Percentiles rank a stretch among this genome's conserved stretches.
Conservation (phyloP, 2,888 invertebrate species). For the Ctenicera cuprea region DNA sequence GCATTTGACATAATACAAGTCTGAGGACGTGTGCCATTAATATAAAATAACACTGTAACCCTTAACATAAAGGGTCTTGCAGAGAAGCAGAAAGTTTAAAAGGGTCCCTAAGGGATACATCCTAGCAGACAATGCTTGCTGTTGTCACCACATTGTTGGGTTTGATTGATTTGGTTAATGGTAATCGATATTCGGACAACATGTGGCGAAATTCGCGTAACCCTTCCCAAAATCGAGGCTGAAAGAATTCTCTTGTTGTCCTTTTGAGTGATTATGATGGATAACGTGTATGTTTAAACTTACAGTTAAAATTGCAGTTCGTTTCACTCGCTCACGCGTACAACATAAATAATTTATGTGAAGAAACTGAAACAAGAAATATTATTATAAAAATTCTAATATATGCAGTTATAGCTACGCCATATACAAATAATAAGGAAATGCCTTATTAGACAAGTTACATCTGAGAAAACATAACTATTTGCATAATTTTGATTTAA, state of each 20-base stretch:
- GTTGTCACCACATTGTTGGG: conserved; percentile 66
- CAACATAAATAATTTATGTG: conserved; percentile 15
- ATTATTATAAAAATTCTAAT: conserved; percentile 30
- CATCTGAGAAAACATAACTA: conserved; percentile 49
- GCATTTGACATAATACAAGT: conserved; percentile 30
- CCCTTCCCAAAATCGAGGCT: conserved; percentile 30
- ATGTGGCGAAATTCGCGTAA: conserved; percentile 44
- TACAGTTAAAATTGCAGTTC: conserved; percentile 2
- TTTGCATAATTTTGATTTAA: conserved; percentile 57
- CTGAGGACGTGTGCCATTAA: conserved; percentile 39
- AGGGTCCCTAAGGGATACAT: conserved; percentile 42
- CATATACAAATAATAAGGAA: conserved; percentile 45
- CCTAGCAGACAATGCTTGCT: conserved; percentile 60
- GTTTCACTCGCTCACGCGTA: conserved; percentile 3
- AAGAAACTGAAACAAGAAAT: conserved; percentile 16
- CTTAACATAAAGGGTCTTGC: conserved; percentile 37
- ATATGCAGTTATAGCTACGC: conserved; percentile 23
- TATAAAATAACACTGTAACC: conserved; percentile 38
- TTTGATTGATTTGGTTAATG: conserved; percentile 63
- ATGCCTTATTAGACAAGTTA: conserved; percentile 51
- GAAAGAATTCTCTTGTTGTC: neutral
- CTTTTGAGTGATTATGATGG: conserved; percentile 35
- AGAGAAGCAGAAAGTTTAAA: conserved; percentile 30
- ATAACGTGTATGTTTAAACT: conserved; percentile 5
- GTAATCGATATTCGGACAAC: conserved; percentile 49